phyloP scores from a whole-genome alignment of 2,797 vertebrate genomes.

The Crocodylus rhombifer region DNA sequence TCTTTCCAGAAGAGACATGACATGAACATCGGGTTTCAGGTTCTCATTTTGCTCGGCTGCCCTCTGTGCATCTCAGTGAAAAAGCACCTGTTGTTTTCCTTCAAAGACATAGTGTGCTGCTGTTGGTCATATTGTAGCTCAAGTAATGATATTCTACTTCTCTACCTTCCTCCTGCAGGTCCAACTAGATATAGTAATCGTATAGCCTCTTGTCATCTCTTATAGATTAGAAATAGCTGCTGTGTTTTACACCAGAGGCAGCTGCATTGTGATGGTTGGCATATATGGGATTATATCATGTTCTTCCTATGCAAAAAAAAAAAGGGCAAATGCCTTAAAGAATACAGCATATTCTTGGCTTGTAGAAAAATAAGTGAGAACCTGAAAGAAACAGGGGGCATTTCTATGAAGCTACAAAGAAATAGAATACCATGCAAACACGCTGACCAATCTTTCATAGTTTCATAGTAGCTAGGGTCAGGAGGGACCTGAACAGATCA shows the following conservation, averaged over 20 bases:
- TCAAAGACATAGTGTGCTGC: not conserved
- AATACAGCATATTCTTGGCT: not conserved
- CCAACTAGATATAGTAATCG: not conserved
- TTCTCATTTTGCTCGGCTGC: not conserved
- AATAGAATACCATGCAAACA: not conserved
- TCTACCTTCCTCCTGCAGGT: not conserved
- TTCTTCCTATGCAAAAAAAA: not conserved
- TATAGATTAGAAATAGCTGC: not conserved
- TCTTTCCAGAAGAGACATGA: not conserved
- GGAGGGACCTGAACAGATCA: no score
- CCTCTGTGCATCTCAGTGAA: not conserved
- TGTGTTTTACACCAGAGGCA: not conserved
- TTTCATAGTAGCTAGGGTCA: no score
- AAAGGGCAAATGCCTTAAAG: not conserved
- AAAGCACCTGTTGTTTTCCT: not conserved
- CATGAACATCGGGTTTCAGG: not conserved
- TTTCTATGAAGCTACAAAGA: not conserved
- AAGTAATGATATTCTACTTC: not conserved
- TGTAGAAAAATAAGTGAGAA: not conserved
- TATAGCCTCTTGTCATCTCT: not conserved
- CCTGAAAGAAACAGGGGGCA: not conserved
- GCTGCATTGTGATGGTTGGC: not conserved
- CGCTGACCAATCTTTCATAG: accelerated
- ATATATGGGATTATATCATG: accelerated
- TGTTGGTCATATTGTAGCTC: not conserved